A percentile compares a stretch with the other conserved stretches of the same genome.
Conservation (phyloP, 2,113 vertebrate genomes). For the Symphodus melops region DNA sequence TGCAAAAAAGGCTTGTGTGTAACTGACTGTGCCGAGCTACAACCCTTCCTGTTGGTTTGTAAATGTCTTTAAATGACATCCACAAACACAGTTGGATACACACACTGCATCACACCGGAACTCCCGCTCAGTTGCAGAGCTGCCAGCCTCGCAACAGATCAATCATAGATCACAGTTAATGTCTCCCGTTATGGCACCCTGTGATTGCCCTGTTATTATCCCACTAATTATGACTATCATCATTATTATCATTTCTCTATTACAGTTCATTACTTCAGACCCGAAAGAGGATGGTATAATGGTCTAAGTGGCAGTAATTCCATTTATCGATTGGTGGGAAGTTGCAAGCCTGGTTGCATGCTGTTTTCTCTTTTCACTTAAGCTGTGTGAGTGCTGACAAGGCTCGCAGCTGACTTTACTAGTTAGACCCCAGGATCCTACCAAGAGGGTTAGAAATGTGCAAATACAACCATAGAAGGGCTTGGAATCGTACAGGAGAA, state of each 20-base stretch:
- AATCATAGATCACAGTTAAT: slow-evolving; percentile 73
- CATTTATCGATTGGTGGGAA: slow-evolving; percentile 55
- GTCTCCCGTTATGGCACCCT: slow-evolving; percentile 66
- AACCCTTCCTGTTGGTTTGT: background rate
- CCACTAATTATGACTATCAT: slow-evolving; percentile 75
- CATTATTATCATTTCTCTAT: slow-evolving; percentile 81
- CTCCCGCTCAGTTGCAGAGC: slow-evolving; percentile 55
- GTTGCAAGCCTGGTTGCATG: slow-evolving; percentile 47
- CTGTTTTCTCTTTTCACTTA: slow-evolving; percentile 39
- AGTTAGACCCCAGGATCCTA: slow-evolving; percentile 64
- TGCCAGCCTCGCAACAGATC: slow-evolving; percentile 60
- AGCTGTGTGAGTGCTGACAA: slow-evolving; percentile 41
- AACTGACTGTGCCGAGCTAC: background rate
- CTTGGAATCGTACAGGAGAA: slow-evolving; percentile 60
- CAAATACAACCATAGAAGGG: slow-evolving; percentile 78
- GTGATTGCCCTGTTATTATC: slow-evolving; percentile 74
- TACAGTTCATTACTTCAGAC: slow-evolving; percentile 78
- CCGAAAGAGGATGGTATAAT: slow-evolving; percentile 65
- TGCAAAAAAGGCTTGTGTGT: background rate
- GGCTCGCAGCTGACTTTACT: slow-evolving; percentile 60
- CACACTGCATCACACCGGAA: slow-evolving; percentile 23
- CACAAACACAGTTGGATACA: slow-evolving; percentile 20
- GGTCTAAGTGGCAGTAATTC: slow-evolving; percentile 66
- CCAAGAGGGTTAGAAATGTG: slow-evolving; percentile 79
- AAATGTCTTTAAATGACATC: background rate